A percentile compares a stretch with the other conserved stretches of the same genome.
phyloP scores from a whole-genome alignment of 2,113 vertebrate genomes.

The Rhynchomys soricoides region DNA sequence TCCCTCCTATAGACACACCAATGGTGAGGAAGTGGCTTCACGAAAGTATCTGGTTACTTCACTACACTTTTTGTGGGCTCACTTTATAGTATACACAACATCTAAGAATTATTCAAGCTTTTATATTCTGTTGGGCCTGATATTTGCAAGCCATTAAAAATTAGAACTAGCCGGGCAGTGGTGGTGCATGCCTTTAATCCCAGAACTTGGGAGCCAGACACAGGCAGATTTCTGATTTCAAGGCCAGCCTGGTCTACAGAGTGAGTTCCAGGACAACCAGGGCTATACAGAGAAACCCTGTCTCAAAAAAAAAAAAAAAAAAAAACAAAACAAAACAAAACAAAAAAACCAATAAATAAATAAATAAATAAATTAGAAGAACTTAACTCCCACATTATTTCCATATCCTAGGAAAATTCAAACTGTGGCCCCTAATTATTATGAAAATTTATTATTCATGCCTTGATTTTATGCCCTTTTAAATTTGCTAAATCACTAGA shows the following conservation, averaged over 20 bases:
- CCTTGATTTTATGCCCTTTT: not conserved
- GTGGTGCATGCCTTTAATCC: no score
- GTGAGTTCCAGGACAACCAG: no score
- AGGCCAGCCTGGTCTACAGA: no score
- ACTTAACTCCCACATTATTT: not conserved
- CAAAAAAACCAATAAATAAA: no score
- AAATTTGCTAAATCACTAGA: not conserved
- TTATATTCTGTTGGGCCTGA: not conserved
- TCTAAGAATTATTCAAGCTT: not conserved
- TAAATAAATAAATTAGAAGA: no score
- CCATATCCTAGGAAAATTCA: not conserved
- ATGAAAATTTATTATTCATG: not conserved
- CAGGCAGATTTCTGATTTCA: no score
- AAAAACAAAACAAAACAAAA: no score
- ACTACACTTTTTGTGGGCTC: not conserved
- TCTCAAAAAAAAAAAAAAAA: no score
- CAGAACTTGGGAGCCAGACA: no score
- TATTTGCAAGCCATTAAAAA: not conserved
- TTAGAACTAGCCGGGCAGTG: no score
- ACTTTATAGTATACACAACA: rapidly evolving
- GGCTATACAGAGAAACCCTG: no score
- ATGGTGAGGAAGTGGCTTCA: not conserved
- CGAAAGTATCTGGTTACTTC: not conserved
- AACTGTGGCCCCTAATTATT: not conserved
- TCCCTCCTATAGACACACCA: not conserved